Conservation (phyloP, 2,888 invertebrate species). For the Anticlea derivata region DNA sequence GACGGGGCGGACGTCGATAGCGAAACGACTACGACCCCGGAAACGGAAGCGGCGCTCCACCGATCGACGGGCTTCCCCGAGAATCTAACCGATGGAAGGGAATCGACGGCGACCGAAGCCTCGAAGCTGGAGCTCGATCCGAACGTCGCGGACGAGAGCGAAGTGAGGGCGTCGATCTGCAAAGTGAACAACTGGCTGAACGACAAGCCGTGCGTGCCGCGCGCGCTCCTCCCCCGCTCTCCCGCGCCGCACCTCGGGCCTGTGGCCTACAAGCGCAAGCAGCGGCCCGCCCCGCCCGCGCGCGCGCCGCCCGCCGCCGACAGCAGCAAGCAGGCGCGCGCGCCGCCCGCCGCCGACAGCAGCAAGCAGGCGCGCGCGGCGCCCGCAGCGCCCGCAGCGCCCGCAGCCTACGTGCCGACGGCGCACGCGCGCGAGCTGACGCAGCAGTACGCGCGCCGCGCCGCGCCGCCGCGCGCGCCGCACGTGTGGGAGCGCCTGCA, state of each 20-base stretch:
- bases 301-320: not conserved
- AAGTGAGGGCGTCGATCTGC: not conserved
- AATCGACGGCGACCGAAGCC: too few relatives aligned
- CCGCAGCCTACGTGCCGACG: conserved; percentile 2
- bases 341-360: too few relatives aligned
- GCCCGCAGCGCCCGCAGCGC: not conserved
- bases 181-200: conserved; percentile 9
- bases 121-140: not conserved
- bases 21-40: too few relatives aligned
- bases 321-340: too few relatives aligned
- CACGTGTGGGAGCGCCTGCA: not conserved
- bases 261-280: not conserved
- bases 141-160: not conserved
- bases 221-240: not conserved
- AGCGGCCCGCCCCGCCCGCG: not conserved
- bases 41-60: too few relatives aligned
- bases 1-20: too few relatives aligned
- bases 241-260: not conserved
- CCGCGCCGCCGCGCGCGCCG: not conserved
- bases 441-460: conserved; percentile 6
- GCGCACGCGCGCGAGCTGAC: conserved; percentile 4
- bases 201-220: not conserved
- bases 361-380: not conserved
- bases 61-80: too few relatives aligned
- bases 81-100: too few relatives aligned